Percentiles rank a stretch among this genome's conserved stretches.
These are phyloP conservation scores for Leptestheria dahalacensis DNA, from an alignment of 1,140 invertebrate species.

Conservation along the genomic window DNA sequence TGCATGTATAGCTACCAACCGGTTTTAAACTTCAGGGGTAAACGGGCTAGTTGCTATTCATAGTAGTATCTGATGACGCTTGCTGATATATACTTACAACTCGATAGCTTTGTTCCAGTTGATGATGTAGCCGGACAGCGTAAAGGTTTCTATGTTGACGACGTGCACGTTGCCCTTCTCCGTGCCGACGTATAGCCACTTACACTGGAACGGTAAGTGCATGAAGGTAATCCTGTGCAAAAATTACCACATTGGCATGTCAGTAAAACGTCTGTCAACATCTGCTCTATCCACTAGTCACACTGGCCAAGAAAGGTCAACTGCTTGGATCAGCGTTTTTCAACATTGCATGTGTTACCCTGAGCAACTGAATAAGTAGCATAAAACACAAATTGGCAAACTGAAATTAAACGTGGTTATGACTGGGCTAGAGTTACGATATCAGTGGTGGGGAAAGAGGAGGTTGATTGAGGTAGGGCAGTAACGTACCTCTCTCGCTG, in stretches of 20 bases:
- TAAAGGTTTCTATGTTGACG: slow-evolving; percentile 90
- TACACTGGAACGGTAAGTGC: slow-evolving; percentile 85
- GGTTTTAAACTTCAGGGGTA: too few species aligned
- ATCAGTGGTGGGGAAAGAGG: not conserved
- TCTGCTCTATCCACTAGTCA: too few species aligned
- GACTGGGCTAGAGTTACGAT: not conserved
- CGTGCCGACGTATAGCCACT: slow-evolving; percentile 97
- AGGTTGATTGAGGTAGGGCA: too few species aligned
- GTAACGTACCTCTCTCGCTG: slow-evolving; percentile 71
- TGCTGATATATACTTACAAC: slow-evolving; percentile 59
- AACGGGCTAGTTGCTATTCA: not conserved
- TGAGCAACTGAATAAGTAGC: not conserved
- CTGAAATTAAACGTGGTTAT: not conserved
- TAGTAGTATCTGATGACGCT: not conserved
- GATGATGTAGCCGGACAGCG: slow-evolving; percentile 93
- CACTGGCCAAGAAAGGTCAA: too few species aligned
- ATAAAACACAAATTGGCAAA: too few species aligned
- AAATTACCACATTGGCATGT: slow-evolving; percentile 14
- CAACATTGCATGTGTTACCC: not conserved
- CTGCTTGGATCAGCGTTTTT: too few species aligned
- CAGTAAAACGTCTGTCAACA: too few species aligned
- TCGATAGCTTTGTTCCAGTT: slow-evolving; percentile 99
- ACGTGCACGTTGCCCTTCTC: slow-evolving; percentile 96
- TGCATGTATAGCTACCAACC: too few species aligned
- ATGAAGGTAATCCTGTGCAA: slow-evolving; percentile 73